Evolutionary conservation across 2,888 invertebrate species (phyloP).

Genomic region (Orchesella flavescens): DNA sequence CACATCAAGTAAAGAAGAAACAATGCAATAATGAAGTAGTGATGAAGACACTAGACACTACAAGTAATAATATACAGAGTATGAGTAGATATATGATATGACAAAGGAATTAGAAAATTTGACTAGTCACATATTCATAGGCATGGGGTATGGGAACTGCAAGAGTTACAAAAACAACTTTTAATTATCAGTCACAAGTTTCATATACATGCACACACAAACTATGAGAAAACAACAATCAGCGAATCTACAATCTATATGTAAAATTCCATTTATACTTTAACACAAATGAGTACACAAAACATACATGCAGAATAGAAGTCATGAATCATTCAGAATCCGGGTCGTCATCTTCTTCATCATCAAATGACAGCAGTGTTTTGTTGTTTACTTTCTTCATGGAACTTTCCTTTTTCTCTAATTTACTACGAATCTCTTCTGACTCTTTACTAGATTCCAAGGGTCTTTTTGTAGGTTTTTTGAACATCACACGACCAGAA

Average conservation of each 20-base stretch:
- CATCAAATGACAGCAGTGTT: constrained; percentile 73
- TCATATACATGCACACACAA: neutral
- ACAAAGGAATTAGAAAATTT: too few relatives aligned
- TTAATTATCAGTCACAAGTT: neutral
- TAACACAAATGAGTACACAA: neutral
- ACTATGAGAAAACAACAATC: too few relatives aligned
- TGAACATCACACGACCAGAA: constrained; percentile 72
- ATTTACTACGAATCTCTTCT: constrained; percentile 47
- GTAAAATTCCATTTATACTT: too few relatives aligned
- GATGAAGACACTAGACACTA: too few relatives aligned
- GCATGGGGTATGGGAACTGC: neutral
- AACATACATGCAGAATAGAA: neutral
- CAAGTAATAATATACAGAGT: too few relatives aligned
- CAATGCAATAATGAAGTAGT: too few relatives aligned
- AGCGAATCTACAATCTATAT: too few relatives aligned
- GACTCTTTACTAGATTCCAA: constrained; percentile 40
- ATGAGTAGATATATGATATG: too few relatives aligned
- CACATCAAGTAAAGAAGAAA: too few relatives aligned
- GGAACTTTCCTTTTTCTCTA: constrained; percentile 65
- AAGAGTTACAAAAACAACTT: neutral
- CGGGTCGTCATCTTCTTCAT: constrained; percentile 73
- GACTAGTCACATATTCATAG: too few relatives aligned
- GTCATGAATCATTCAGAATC: constrained; percentile 5
- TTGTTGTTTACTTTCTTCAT: constrained; percentile 72
- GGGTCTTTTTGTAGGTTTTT: constrained; percentile 72